Conservation (phyloP, 2,797 vertebrate genomes). For the Acomys russatus region DNA sequence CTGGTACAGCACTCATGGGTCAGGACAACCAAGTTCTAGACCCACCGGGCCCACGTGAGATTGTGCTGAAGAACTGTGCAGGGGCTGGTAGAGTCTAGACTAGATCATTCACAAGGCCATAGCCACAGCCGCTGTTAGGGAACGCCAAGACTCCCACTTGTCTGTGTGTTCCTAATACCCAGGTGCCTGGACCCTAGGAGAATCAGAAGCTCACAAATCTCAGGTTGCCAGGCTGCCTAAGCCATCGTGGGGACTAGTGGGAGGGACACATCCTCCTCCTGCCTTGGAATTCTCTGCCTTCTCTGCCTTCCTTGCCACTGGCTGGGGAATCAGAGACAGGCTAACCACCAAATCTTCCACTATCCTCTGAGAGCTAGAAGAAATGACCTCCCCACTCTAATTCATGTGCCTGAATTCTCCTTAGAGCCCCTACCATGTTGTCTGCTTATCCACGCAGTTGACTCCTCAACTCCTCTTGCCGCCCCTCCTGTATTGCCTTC, state of each 20-base stretch:
- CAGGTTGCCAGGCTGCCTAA: background rate
- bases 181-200: background rate
- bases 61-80: background rate
- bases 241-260: no score
- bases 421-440: background rate
- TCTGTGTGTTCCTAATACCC: background rate
- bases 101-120: background rate
- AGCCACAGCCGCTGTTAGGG: background rate
- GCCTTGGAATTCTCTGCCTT: background rate
- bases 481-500: background rate
- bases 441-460: background rate
- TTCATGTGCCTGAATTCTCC: background rate
- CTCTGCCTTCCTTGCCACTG: background rate
- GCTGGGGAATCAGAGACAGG: background rate
- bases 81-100: background rate
- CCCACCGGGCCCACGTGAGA: background rate
- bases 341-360: no score
- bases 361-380: background rate
- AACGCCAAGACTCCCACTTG: background rate
- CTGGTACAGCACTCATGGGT: no score
- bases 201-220: background rate
- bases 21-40: background rate
- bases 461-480: background rate
- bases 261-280: background rate
- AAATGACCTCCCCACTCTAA: background rate